Evolutionary conservation across 1,140 invertebrate genomes (phyloP), one percentile per base, ranked within the genome.

Genomic region (Cardiocondyla obscurior): DNA sequence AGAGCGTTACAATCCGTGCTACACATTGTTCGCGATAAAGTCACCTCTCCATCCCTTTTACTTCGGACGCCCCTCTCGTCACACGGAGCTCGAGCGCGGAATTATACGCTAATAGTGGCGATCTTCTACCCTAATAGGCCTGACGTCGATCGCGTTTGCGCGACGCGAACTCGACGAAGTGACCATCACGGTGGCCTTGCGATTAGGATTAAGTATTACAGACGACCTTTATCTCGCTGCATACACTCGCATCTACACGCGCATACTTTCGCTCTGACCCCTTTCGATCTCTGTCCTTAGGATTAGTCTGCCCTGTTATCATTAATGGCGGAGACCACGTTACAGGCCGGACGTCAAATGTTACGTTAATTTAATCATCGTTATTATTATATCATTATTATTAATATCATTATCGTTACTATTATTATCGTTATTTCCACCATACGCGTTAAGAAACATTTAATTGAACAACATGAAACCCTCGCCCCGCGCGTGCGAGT

Each of bases 401-500:
- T 69, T 42, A 28, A 82, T 60, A 70, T 51, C 49, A 65, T 82
- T 72, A 46, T 46, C 69, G 8, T 72, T 72, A 72, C 8, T 16
- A 39, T 55, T 70, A 33, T 55, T 58, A 58, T 60, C 53, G 22
- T 73, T 81, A 65, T 12, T 86, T 83, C 85, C 64, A 83, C 30
- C 58, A 79, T 81, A 87, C 64, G 76, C 53, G 22, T 65, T 87
- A 85, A 89, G 77, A 88, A 88, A 89, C 85, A 89, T 88, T 89
- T 88, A 85, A 88, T 84, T 77, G 77, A 89, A 85, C 67, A 88
- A 88, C 87, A 87, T 83, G 83, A 88, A 88, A 88, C 70, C 64
- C 49, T 83, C 86, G 79, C 86, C 86, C 57, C 25, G 57, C 28
- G n/a, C 57, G 44, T 70, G 76, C 86, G 85, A 85, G 65, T 84